Evolutionary conservation across 2,888 invertebrate genomes (phyloP), one percentile per base, ranked within the genome.

Genomic region (Penaeus monodon): DNA sequence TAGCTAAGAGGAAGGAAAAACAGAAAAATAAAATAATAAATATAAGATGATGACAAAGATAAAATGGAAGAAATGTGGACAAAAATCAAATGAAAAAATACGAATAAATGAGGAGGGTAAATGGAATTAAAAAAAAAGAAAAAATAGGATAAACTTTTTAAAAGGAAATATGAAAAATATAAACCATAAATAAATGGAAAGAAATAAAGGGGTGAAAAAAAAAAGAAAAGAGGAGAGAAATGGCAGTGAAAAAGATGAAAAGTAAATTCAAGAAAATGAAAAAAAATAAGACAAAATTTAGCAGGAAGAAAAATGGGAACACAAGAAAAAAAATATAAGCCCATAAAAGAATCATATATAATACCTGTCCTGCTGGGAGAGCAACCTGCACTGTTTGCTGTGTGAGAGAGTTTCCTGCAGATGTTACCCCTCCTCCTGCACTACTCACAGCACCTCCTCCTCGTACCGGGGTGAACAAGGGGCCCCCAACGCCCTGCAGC

Each of bases 351-450:
- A 24, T 1, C 38, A n/a, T 14, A 33, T 79, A 29, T 49, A 77
- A 17, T 76, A 89, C 88, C 81, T 89, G 88, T 29, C 82, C 76
- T 80, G 86, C 64, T 44, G 87, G 88, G 8, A 89, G 80, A 29
- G 88, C 88, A 68, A 89, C 88, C 81, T 89, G 88, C 22, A 89
- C 88, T 27, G 88, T 89, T 65, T 89, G 88, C 65, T 86, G 88
- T 63, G 80, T 24, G 12, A 86, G 81, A 49, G 86, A 38, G 33
- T 44, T 76, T 77, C 49, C 81, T 33, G 78, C 77, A 66, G 81
- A 33, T 66, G 81, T 63, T 68, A 81, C 80, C 33, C 66, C 64
- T 29, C 68, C 78, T 24, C 70, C 73, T 33, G 82, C 78, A 68
- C 64, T 65, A 17, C 68, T 33, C 20, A 24, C 84, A n/a, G 81